These are phyloP conservation scores for Acromyrmex heyeri DNA, from an alignment of 1,140 invertebrate species.

Conservation along the genomic window DNA sequence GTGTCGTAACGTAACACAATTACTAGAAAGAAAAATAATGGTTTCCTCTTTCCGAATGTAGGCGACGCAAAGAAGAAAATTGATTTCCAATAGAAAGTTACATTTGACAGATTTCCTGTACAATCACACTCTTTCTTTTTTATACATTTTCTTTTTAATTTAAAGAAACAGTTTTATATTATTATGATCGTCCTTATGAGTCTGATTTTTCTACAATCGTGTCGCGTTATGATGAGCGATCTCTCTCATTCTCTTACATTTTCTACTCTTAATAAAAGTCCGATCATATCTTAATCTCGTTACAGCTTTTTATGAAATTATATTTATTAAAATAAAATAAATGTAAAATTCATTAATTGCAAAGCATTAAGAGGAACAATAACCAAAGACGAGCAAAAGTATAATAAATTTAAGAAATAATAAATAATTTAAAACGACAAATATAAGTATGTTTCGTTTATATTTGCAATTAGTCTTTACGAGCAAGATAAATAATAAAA, in stretches of 20 bases:
- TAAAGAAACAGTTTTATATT: neutral
- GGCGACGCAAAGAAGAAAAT: neutral
- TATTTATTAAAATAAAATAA: neutral
- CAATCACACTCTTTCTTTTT: neutral
- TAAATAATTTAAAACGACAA: too few relatives aligned
- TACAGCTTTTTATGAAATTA: neutral
- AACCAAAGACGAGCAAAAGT: too few relatives aligned
- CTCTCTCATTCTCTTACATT: neutral
- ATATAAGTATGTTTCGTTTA: too few relatives aligned
- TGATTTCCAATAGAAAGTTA: neutral
- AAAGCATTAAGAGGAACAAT: too few relatives aligned
- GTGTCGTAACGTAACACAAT: slow-evolving; percentile 20
- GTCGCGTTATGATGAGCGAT: too few relatives aligned
- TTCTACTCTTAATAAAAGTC: neutral
- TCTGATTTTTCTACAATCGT: neutral
- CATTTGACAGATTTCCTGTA: neutral
- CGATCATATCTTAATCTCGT: neutral
- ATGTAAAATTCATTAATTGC: too few relatives aligned
- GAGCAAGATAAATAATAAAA: too few relatives aligned
- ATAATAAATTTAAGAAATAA: too few relatives aligned
- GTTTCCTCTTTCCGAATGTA: neutral
- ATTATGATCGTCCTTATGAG: neutral
- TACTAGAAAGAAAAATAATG: neutral
- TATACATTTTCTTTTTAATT: neutral
- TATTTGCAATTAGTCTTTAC: too few relatives aligned